A percentile compares a stretch with the other conserved stretches of the same genome.
Evolutionary conservation across 2,113 vertebrate genomes (phyloP).

Genomic region (Hypomesus transpacificus): DNA sequence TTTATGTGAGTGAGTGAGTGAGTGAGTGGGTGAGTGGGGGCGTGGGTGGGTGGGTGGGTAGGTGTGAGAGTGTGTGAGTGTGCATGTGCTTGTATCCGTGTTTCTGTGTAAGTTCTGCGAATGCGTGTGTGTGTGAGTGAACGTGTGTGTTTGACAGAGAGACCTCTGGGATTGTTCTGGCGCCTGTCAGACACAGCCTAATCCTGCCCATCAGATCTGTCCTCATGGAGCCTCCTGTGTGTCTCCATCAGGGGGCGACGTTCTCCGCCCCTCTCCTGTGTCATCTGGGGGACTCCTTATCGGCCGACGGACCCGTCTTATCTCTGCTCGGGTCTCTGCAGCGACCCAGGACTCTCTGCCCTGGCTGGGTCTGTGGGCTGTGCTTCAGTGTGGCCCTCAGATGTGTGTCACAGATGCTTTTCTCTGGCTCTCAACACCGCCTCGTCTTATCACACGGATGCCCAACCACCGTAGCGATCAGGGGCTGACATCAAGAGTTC

Average conservation of each 20-base stretch:
- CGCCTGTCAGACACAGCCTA: constrained; percentile 75
- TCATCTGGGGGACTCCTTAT: constrained; percentile 61
- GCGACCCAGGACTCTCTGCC: constrained; percentile 51
- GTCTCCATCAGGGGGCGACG: not conserved
- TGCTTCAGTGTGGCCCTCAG: constrained; percentile 70
- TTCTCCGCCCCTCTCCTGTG: constrained; percentile 2
- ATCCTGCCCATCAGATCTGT: constrained; percentile 75
- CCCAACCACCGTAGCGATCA: constrained; percentile 64
- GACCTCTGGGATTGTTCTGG: constrained; percentile 54
- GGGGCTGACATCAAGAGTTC: constrained; percentile 37
- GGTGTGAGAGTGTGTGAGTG: constrained; percentile 22
- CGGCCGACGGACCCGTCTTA: constrained; percentile 50
- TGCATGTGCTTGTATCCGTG: not conserved
- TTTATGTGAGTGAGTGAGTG: constrained; percentile 30
- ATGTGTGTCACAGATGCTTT: constrained; percentile 66
- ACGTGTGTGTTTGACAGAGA: not conserved
- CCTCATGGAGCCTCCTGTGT: constrained; percentile 43
- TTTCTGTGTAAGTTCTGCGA: not conserved
- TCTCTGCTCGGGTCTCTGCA: constrained; percentile 46
- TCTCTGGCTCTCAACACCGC: constrained; percentile 73
- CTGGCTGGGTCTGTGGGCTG: constrained; percentile 57
- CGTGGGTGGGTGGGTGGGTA: constrained; percentile 12
- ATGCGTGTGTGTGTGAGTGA: not conserved
- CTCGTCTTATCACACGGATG: constrained; percentile 59
- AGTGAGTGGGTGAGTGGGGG: constrained; percentile 17